phyloP scores from a whole-genome alignment of 1,140 invertebrate species.

The Ceratosolen fusciceps region DNA sequence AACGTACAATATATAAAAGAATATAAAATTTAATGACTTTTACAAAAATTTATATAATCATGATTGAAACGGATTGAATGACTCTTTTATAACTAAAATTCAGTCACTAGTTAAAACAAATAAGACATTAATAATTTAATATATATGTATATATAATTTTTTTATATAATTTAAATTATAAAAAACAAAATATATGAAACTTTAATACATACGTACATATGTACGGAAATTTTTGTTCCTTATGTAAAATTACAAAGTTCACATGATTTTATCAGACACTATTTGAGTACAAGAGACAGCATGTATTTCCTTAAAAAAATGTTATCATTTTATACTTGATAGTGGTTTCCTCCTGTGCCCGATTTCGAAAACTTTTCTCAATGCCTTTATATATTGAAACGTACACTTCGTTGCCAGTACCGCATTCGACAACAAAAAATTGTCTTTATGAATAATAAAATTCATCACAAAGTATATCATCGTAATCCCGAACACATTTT shows the following conservation, averaged over 20 bases:
- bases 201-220: neutral
- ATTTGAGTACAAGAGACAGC: conserved; percentile 20
- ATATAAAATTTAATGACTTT: too few species aligned
- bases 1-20: neutral
- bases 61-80: too few species aligned
- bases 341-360: conserved; percentile 24
- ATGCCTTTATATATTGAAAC: conserved; percentile 18
- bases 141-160: too few species aligned
- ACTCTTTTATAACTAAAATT: too few species aligned
- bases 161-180: neutral
- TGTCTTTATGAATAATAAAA: conserved; percentile 10
- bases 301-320: conserved; percentile 21
- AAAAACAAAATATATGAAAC: neutral
- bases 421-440: conserved; percentile 34
- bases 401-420: conserved; percentile 32
- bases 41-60: too few species aligned
- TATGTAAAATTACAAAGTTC: conserved; percentile 35
- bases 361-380: conserved; percentile 30
- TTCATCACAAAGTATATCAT: conserved; percentile 30
- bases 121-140: too few species aligned
- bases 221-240: neutral
- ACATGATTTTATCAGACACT: conserved; percentile 30
- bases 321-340: conserved; percentile 36
- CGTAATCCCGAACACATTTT: conserved; percentile 43
- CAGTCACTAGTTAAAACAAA: neutral